These are phyloP conservation scores for Bolborhynchus lineola DNA, from an alignment of 2,113 vertebrate species.

Conservation along the genomic window DNA sequence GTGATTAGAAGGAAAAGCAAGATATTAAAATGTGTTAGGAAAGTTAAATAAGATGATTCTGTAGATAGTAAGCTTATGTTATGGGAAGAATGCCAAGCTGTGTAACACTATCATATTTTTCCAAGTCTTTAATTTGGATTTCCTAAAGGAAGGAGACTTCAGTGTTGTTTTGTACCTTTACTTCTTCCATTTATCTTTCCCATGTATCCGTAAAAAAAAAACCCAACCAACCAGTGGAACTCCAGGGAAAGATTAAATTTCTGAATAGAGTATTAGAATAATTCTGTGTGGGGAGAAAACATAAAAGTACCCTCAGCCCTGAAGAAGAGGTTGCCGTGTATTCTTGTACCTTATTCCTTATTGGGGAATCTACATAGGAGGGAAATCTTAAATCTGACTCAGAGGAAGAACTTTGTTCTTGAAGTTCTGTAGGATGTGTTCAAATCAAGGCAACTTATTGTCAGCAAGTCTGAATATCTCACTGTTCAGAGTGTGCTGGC, in stretches of 20 bases:
- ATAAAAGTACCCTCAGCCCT: rapidly evolving
- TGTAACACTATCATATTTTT: neutral
- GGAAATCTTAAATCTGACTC: neutral
- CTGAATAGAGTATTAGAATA: neutral
- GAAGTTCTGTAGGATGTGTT: neutral
- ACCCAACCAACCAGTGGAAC: neutral
- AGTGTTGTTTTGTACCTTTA: neutral
- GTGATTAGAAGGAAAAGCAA: neutral
- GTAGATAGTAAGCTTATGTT: neutral
- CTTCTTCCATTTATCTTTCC: neutral
- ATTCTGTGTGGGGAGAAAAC: neutral
- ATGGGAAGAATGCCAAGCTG: neutral
- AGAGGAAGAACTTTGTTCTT: neutral
- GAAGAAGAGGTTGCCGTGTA: neutral
- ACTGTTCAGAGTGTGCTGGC: rapidly evolving
- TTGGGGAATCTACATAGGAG: neutral
- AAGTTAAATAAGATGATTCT: neutral
- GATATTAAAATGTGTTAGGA: neutral
- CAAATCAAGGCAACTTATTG: neutral
- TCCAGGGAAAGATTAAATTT: neutral
- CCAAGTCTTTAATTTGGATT: neutral
- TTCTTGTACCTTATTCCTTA: neutral
- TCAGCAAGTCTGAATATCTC: neutral
- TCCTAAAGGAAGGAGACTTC: neutral
- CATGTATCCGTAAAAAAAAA: neutral